These are phyloP conservation scores for Osmoderma eremita DNA, from an alignment of 2,888 invertebrate species.

Conservation along the genomic window DNA sequence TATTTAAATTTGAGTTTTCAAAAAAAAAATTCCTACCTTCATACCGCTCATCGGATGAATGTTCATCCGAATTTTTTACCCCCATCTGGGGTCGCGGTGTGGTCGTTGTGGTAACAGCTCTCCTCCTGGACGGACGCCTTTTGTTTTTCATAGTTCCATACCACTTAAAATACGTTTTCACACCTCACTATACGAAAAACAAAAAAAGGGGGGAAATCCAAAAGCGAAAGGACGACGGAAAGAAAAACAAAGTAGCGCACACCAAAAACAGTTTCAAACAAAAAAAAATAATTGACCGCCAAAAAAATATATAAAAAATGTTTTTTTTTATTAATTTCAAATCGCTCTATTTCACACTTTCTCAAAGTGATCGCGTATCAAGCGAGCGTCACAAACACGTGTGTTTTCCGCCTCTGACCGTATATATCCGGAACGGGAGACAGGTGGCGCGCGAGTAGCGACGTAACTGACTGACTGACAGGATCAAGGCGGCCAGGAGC, in stretches of 20 bases:
- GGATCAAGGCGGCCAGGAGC: background rate
- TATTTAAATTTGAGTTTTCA: background rate
- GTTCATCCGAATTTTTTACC: background rate
- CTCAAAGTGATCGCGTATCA: no score
- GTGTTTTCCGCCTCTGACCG: background rate
- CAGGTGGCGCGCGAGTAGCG: background rate
- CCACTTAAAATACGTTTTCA: background rate
- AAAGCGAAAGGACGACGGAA: background rate
- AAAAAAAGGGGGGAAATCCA: constrained; percentile 10
- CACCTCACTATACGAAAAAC: background rate
- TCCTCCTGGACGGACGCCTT: constrained; percentile 30
- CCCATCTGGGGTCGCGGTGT: constrained; percentile 19
- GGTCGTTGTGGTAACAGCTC: constrained; percentile 26
- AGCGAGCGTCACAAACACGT: background rate
- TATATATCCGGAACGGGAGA: no score
- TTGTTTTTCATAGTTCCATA: constrained; percentile 33
- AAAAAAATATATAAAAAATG: no score
- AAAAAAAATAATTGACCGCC: background rate
- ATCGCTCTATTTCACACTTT: no score
- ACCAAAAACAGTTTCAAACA: background rate
- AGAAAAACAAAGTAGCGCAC: background rate
- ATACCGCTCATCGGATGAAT: constrained; percentile 4
- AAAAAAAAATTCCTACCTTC: constrained; percentile 15
- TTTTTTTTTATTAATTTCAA: no score
- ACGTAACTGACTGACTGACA: no score